These are phyloP conservation scores for Eucera pruinosa DNA, from an alignment of 2,888 invertebrate genomes.

Conservation along the genomic window DNA sequence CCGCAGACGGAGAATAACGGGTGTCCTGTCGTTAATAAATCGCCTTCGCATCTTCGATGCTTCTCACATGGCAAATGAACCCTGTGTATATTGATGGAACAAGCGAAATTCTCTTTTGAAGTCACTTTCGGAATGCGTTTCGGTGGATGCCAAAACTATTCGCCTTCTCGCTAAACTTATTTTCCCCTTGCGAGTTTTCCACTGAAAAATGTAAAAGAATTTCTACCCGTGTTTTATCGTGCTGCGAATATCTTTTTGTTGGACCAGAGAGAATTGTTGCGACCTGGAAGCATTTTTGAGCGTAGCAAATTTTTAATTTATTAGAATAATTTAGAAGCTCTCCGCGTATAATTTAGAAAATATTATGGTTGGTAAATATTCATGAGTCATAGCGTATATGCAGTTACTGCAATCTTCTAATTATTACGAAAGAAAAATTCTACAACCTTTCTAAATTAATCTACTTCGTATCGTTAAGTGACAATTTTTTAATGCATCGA, in stretches of 20 bases:
- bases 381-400: too few species aligned
- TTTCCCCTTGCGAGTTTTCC: background rate
- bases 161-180: background rate
- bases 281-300: background rate
- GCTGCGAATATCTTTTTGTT: background rate
- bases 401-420: too few species aligned
- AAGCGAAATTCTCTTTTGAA: too few species aligned
- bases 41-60: conserved; percentile 34
- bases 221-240: background rate
- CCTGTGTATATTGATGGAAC: background rate
- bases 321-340: background rate
- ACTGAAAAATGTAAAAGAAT: conserved; percentile 11
- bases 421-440: too few species aligned
- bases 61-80: background rate
- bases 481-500: too few species aligned
- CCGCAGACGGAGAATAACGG: conserved; percentile 60
- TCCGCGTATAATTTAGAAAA: too few species aligned
- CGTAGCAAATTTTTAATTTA: too few species aligned
- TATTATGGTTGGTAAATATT: too few species aligned
- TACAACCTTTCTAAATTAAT: too few species aligned
- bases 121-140: background rate
- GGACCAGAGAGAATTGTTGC: too few species aligned
- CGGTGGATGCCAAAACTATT: background rate
- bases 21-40: conserved; percentile 65
- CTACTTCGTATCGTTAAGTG: too few species aligned